Evolutionary conservation across 2,113 vertebrate genomes (phyloP).

Genomic region (Eclectus roratus): DNA sequence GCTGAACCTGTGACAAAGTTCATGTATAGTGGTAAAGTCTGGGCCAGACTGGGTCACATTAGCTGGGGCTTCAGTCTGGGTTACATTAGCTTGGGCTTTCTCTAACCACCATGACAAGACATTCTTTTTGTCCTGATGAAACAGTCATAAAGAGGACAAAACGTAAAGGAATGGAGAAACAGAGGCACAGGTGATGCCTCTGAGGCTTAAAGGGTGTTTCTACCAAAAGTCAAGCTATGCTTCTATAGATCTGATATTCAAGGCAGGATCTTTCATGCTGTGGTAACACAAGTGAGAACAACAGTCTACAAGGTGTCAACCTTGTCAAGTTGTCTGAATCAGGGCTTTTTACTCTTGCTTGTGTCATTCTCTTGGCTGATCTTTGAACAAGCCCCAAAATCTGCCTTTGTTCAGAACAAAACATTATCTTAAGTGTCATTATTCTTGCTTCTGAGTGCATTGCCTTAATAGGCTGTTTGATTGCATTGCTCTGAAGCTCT

Average conservation of each 20-base stretch:
- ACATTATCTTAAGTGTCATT: not conserved
- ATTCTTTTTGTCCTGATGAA: not conserved
- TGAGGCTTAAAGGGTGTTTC: not conserved
- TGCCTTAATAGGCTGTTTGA: slow-evolving; percentile 25
- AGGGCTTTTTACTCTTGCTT: not conserved
- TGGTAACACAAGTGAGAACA: not conserved
- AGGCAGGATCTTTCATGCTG: not conserved
- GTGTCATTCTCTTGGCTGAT: not conserved
- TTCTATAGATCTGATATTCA: not conserved
- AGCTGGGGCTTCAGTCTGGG: not conserved
- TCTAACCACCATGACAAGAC: not conserved
- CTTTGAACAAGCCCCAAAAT: not conserved
- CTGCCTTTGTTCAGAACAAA: slow-evolving; percentile 5
- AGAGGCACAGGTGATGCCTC: not conserved
- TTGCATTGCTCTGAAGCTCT: not conserved
- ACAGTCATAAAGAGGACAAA: not conserved
- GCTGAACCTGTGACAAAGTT: not conserved
- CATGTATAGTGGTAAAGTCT: not conserved
- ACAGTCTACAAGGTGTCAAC: rapidly evolving
- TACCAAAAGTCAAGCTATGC: not conserved
- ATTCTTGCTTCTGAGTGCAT: not conserved
- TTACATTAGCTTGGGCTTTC: not conserved
- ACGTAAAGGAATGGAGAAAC: not conserved
- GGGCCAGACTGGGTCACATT: not conserved
- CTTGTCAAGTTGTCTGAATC: not conserved